Base-by-base conservation (phyloP, 2,888 invertebrate species). In the Marasmarcha lunaedactyla region DNA sequence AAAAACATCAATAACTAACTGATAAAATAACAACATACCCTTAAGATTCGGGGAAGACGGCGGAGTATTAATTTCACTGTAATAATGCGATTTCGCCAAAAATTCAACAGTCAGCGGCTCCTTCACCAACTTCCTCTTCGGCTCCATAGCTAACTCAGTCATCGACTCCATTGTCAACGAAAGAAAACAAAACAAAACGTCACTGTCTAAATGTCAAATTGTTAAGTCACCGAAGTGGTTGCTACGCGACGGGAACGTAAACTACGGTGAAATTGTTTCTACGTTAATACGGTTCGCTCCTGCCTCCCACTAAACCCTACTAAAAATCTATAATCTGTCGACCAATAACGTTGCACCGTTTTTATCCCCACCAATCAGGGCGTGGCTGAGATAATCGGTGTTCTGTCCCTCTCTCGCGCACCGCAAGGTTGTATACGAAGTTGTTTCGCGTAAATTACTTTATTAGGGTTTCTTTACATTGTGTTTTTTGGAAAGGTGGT, bases 321-420 rank as follows among this genome's bases (percentile, higher is more conserved):
- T n/a, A n/a, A 78, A 78, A 81, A 78, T 79, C 79, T 62, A 78
- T 78, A 81, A 78, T 68, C 60, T 57, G 54, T 50, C 60, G 52
- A 51, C 81, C 81, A 78, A 79, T 81, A 68, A 74, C 69, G 64
- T 46, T 45, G 52, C 57, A 48, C 52, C 49, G 57, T 57, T 58
- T 55, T 54, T 54, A 62, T 62, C 74, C 79, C 77, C 73, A 61
- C 76, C 68, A 60, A 60, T 63, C 52, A 63, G 69, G 78, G 79
- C 78, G 78, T 66, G 64, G 74, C 65, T 47, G 51, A 48, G 49
- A 53, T 65, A 49, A 67, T 69, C 51, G 52, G 30, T 30, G 30
- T 48, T 49, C 58, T 59, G 55, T 79, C 79, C 65, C 73, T 68
- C 63, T 79, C 69, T 39, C 71, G 65, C 76, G 65, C 65, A 67